Evolutionary conservation across 2,888 invertebrate species (phyloP).

Genomic region (Galerucella calmariensis): DNA sequence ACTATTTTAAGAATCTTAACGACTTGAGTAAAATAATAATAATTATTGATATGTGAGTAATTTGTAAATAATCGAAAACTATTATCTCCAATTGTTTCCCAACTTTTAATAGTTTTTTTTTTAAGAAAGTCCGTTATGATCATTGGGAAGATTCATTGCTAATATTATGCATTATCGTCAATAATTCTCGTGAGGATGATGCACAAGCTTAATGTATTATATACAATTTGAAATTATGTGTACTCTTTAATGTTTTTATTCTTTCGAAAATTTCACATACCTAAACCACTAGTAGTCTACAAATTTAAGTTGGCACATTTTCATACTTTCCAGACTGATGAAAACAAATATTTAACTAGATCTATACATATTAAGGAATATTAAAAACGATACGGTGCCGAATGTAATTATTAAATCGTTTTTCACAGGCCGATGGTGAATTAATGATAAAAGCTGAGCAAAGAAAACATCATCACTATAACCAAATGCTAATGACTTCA

Average conservation of each 20-base stretch:
- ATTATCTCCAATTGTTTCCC: slow-evolving; percentile 7
- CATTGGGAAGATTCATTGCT: slow-evolving; percentile 30
- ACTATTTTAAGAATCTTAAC: too few species aligned
- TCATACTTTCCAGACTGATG: slow-evolving; percentile 34
- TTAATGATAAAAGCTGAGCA: not conserved
- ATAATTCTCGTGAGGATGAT: slow-evolving; percentile 20
- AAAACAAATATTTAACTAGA: slow-evolving; percentile 35
- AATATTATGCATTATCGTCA: slow-evolving; percentile 21
- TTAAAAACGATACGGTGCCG: slow-evolving; percentile 24
- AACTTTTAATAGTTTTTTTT: not conserved
- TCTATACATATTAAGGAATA: slow-evolving; percentile 23
- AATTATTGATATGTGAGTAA: not conserved
- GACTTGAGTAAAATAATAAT: too few species aligned
- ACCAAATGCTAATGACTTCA: not conserved
- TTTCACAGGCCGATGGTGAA: not conserved
- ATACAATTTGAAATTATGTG: slow-evolving; percentile 24
- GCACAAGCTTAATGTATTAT: slow-evolving; percentile 25
- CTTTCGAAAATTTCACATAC: slow-evolving; percentile 23
- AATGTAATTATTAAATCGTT: slow-evolving; percentile 9
- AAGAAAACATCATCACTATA: not conserved
- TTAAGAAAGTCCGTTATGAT: slow-evolving; percentile 4
- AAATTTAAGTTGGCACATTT: slow-evolving; percentile 40
- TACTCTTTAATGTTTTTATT: slow-evolving; percentile 20
- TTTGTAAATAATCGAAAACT: not conserved
- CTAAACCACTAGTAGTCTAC: slow-evolving; percentile 38